Percentiles rank a stretch among this genome's conserved stretches.
Evolutionary conservation across 2,888 invertebrate genomes (phyloP).

Genomic region (Matsumyia berberina): DNA sequence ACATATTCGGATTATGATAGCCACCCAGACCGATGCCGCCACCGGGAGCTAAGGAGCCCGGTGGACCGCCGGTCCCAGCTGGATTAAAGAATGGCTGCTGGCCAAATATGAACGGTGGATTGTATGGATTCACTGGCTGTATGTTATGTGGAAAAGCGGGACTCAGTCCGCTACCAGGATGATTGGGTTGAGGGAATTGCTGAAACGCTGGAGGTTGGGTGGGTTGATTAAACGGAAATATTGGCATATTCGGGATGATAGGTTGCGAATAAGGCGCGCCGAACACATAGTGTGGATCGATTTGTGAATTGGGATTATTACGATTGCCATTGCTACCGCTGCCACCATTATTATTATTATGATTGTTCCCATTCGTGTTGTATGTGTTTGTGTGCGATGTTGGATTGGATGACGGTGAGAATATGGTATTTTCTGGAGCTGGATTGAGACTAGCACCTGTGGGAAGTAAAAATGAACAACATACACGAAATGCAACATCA

Average conservation of each 20-base stretch:
- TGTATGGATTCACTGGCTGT: conserved; percentile 83
- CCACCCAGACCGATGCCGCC: conserved; percentile 80
- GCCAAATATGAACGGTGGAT: conserved; percentile 83
- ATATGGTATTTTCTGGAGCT: conserved; percentile 82
- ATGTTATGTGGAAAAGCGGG: conserved; percentile 82
- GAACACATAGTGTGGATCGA: conserved; percentile 84
- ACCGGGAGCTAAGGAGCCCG: conserved; percentile 80
- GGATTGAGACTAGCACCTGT: conserved; percentile 84
- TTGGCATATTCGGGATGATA: conserved; percentile 83
- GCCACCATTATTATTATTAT: conserved; percentile 69
- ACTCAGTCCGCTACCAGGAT: conserved; percentile 83
- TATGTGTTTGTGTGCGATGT: conserved; percentile 82
- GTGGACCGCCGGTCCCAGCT: conserved; percentile 83
- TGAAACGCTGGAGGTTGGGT: conserved; percentile 83
- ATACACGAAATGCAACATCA: conserved; percentile 61
- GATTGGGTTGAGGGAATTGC: conserved; percentile 84
- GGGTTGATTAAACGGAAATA: conserved; percentile 83
- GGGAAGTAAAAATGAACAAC: conserved; percentile 56
- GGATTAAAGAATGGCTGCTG: conserved; percentile 82
- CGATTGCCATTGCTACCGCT: conserved; percentile 76
- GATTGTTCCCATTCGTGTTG: conserved; percentile 77
- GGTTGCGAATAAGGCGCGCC: conserved; percentile 83
- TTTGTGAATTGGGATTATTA: conserved; percentile 85
- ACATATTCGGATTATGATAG: conserved; percentile 83
- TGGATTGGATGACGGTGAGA: conserved; percentile 82